Base-by-base conservation (phyloP, 2,888 invertebrate genomes). In the Scelioninae gen. 2 region DNA sequence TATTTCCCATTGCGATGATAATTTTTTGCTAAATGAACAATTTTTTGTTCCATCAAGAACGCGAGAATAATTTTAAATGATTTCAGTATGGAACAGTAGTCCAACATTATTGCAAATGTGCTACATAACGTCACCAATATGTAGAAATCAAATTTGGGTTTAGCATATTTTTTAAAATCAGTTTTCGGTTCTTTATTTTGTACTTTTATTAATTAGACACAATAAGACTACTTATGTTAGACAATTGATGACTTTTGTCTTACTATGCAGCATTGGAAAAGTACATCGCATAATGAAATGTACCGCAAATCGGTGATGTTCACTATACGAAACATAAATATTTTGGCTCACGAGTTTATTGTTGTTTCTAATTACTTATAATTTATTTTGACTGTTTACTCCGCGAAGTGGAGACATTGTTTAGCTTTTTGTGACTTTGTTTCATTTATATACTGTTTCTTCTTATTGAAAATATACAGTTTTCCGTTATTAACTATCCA, bases 151-250 rank as follows among this genome's bases (percentile, higher is more conserved):
- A 58, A 45, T 22, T 11, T 2, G 6, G 16, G 13, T 46, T 60
- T 37, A 45, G 18, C 15, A 50, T 63, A 63, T 63, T 71, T 63
- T 71, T 57, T 64, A 52, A 28, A 58, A 71, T 63, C 70, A 18
- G 70, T 52, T 64, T 71, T 71, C 70, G 22, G 9, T 37, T 35
- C 2, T 55, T 41, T 48, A 50, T 6, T 71, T 71, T 71, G 71
- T 71, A 71, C 71, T 64, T 50, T 57, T 65, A 35, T 37, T 35
- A 53, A 60, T 69, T 48, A 69, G 61, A 67, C 67, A 69, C 61
- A 61, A 52, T 57, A 41, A 37, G 45, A 55, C 69, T 69, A 69
- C 41, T 39, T 45, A 35, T 53, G 52, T 25, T 69, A 48, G 55
- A 46, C 60, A 53, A 55, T 55, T 55, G 61, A 19, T 35, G 43